phyloP scores from a whole-genome alignment of 2,797 vertebrate genomes.

The Miichthys miiuy region DNA sequence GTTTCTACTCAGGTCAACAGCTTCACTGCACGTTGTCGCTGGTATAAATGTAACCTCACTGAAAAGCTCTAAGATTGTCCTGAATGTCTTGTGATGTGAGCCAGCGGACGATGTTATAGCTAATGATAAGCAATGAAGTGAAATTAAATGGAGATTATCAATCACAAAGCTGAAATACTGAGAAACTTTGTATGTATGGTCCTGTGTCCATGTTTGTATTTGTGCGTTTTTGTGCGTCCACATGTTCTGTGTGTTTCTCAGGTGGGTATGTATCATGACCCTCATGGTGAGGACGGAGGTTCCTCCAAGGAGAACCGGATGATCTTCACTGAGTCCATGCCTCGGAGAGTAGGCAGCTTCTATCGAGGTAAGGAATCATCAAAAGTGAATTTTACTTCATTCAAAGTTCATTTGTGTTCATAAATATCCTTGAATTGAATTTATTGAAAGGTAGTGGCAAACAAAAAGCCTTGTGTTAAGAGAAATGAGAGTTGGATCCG shows the following conservation, averaged over 20 bases:
- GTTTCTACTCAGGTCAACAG: conserved; percentile 62
- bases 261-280: conserved; percentile 94
- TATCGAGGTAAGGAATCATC: conserved; percentile 90
- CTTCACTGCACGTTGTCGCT: conserved; percentile 74
- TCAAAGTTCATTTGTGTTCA: background rate
- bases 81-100: conserved; percentile 62
- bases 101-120: conserved; percentile 37
- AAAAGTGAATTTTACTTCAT: background rate
- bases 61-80: conserved; percentile 57
- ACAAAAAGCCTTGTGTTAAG: too few relatives aligned
- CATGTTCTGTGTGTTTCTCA: conserved; percentile 69
- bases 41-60: conserved; percentile 72
- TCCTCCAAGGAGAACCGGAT: conserved; percentile 97
- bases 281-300: conserved; percentile 92
- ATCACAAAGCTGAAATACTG: conserved; percentile 9
- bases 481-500: too few relatives aligned
- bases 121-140: conserved; percentile 32
- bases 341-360: conserved; percentile 97
- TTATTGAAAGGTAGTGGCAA: too few relatives aligned
- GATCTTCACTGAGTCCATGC: conserved; percentile 97
- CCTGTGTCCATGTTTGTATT: conserved; percentile 37
- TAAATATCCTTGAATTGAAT: too few relatives aligned
- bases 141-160: conserved; percentile 14
- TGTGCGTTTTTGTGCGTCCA: conserved; percentile 14
- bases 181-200: conserved; percentile 18